These are phyloP conservation scores for Streptopelia turtur DNA, from an alignment of 2,797 vertebrate species.

Conservation along the genomic window DNA sequence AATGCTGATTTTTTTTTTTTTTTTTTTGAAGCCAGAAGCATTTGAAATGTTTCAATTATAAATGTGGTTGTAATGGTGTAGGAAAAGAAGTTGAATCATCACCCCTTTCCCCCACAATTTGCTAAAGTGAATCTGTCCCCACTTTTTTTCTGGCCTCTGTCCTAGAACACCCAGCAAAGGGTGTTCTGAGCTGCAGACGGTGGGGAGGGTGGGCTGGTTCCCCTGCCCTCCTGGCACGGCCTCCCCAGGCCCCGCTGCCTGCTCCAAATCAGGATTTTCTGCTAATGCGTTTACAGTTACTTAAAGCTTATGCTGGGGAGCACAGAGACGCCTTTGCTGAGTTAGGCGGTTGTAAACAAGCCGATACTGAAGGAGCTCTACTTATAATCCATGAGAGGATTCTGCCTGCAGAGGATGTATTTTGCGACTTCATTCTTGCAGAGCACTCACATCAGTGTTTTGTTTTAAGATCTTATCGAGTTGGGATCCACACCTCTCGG, in stretches of 20 bases:
- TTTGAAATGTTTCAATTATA: background rate
- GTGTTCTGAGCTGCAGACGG: background rate
- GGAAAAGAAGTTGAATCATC: background rate
- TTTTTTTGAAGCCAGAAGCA: background rate
- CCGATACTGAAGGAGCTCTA: background rate
- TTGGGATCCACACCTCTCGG: background rate
- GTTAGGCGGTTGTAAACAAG: slow-evolving; percentile 9
- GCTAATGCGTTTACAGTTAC: background rate
- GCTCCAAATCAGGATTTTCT: background rate
- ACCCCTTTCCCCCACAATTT: rapidly evolving
- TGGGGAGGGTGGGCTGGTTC: background rate
- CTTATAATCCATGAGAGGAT: slow-evolving; percentile 4
- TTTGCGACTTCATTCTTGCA: background rate
- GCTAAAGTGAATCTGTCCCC: background rate
- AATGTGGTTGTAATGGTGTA: background rate
- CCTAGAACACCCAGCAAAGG: background rate
- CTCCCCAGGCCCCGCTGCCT: background rate
- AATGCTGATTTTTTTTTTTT: background rate
- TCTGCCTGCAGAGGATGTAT: slow-evolving; percentile 17
- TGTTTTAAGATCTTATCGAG: background rate
- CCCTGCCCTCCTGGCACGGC: background rate
- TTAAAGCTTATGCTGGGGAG: background rate
- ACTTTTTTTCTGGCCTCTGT: background rate
- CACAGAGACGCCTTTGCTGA: background rate
- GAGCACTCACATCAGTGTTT: background rate